phyloP scores from a whole-genome alignment of 1,140 invertebrate species.

The Zophobas atratus region DNA sequence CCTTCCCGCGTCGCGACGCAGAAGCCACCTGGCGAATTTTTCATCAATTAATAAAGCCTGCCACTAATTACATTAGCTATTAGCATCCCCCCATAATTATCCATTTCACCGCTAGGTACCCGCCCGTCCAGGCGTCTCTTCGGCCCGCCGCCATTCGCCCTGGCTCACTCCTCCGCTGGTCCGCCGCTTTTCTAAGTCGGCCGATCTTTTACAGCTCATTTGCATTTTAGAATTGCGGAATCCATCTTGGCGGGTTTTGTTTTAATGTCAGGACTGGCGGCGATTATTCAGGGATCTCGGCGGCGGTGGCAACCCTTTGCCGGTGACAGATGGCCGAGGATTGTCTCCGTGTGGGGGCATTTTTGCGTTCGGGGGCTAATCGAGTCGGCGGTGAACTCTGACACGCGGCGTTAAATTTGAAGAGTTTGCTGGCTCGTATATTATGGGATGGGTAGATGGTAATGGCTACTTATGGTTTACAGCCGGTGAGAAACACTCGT shows the following conservation, averaged over 20 bases:
- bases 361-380: slow-evolving; percentile 21
- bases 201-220: slow-evolving; percentile 65
- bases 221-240: slow-evolving; percentile 64
- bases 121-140: slow-evolving; percentile 48
- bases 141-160: neutral
- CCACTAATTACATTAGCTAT: slow-evolving; percentile 65
- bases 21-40: slow-evolving; percentile 63
- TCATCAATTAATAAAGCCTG: slow-evolving; percentile 60
- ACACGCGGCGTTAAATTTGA: slow-evolving; percentile 38
- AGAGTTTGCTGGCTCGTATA: slow-evolving; percentile 24
- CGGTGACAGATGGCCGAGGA: slow-evolving; percentile 6
- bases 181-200: slow-evolving; percentile 57
- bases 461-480: slow-evolving; percentile 60
- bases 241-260: slow-evolving; percentile 60
- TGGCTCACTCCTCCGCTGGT: slow-evolving; percentile 53
- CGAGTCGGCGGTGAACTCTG: slow-evolving; percentile 30
- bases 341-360: slow-evolving; percentile 35
- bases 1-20: slow-evolving; percentile 30
- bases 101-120: slow-evolving; percentile 60
- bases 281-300: slow-evolving; percentile 37
- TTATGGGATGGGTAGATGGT: slow-evolving; percentile 26
- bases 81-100: slow-evolving; percentile 64
- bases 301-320: slow-evolving; percentile 27
- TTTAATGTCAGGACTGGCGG: slow-evolving; percentile 50
- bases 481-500: slow-evolving; percentile 53